Base-by-base conservation (phyloP, 2,888 invertebrate genomes). In the Hydrotaea diabolus region DNA sequence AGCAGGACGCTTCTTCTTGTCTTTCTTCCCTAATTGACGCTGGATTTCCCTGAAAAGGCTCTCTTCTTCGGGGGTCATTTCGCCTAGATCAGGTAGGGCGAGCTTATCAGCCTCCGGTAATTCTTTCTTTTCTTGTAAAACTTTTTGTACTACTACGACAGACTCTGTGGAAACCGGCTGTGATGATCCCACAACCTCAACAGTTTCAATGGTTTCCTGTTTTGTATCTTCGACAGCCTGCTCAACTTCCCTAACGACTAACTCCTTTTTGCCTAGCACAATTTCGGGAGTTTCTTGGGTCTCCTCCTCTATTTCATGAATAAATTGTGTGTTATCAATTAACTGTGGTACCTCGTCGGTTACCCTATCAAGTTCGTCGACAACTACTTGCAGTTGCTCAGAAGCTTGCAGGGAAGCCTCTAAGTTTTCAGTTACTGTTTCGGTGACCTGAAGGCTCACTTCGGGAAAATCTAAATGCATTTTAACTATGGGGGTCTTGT, bases 401-500 rank as follows among this genome's bases (percentile, higher is more conserved):
- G 86, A 78, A 46, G 86, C 82, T 82, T 74, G 69, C 31, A 89
- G 85, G 31, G 86, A 80, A 75, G 88, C 87, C 46, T 91, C 88
- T 64, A 88, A 64, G 74, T 89, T 90, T 87, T 92, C 89, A 19
- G 90, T 90, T 75, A 91, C 88, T 49, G 90, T 92, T 85, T 92
- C 89, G 15, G 89, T 90, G 49, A 92, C 90, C 82, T 89, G 89
- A 83, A 92, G 88, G 82, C 90, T 91, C 81, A 92, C 90, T 87
- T 90, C 89, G 17, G 92, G 92, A 86, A 92, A 93, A 93, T 95
- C 92, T 93, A 95, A 93, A 93, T 95, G 93, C 92, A 95, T 89
- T 91, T 94, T 93, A 92, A 95, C 93, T 62, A 95, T 94, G 13
- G 95, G 95, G 83, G 94, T 94, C 89, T 95, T 92, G 91, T 94